Conservation (phyloP, 2,797 vertebrate genomes). For the Spheniscus humboldti region DNA sequence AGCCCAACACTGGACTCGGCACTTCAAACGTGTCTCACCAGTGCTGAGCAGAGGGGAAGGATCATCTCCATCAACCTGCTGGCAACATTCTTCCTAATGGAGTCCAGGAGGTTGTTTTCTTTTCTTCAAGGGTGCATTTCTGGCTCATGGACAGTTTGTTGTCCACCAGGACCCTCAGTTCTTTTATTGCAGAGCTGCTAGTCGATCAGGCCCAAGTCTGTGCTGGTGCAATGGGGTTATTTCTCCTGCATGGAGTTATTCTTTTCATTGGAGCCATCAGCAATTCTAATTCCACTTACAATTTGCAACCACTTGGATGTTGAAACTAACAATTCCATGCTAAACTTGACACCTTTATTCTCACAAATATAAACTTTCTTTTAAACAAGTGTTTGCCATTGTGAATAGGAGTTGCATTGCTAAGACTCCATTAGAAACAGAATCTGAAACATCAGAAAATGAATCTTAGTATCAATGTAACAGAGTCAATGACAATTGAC, state of each 20-base stretch:
- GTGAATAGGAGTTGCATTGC: background rate
- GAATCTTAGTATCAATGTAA: background rate
- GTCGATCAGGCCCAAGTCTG: background rate
- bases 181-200: background rate
- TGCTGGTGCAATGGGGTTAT: background rate
- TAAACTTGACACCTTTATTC: background rate
- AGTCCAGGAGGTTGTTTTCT: background rate
- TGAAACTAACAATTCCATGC: background rate
- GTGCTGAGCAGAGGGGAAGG: background rate
- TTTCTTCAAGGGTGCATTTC: background rate
- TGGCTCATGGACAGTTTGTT: background rate
- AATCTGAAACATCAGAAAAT: background rate
- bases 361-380: background rate
- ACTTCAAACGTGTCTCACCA: background rate
- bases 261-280: background rate
- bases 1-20: background rate
- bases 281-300: background rate
- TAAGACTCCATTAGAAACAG: background rate
- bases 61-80: background rate
- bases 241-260: background rate
- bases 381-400: background rate
- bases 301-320: background rate
- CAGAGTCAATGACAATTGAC: background rate
- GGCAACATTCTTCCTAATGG: background rate
- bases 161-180: background rate